A percentile compares a stretch with the other conserved stretches of the same genome.
These are phyloP conservation scores for Struthidea cinerea DNA, from an alignment of 2,113 vertebrate species.

Conservation along the genomic window DNA sequence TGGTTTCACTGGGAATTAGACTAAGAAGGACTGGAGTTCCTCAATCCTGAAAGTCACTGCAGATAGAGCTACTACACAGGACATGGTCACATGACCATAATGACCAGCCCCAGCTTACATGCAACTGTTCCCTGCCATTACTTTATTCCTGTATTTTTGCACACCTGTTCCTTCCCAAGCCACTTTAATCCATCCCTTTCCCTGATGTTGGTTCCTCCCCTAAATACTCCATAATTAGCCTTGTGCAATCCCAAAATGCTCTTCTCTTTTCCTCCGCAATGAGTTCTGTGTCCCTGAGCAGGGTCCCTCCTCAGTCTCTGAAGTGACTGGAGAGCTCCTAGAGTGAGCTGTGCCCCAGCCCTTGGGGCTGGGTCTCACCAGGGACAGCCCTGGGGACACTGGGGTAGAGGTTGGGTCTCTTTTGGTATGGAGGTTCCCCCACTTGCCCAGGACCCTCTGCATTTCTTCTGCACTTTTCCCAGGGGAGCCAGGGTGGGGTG, in stretches of 20 bases:
- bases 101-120: background rate
- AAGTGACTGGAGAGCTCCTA: background rate
- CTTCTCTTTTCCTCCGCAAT: background rate
- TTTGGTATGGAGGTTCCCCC: background rate
- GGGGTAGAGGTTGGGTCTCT: background rate
- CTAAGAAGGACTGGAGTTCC: background rate
- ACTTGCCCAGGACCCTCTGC: background rate
- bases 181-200: background rate
- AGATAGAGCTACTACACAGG: background rate
- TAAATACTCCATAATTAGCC: background rate
- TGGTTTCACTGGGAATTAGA: background rate
- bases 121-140: background rate
- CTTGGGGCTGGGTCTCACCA: background rate
- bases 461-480: background rate
- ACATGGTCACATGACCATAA: background rate
- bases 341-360: background rate
- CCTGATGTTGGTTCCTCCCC: background rate
- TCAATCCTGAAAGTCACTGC: background rate
- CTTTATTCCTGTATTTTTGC: background rate
- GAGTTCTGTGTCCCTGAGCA: background rate
- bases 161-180: background rate
- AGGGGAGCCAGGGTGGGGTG: background rate
- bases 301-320: background rate
- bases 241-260: background rate
- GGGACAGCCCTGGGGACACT: accelerated